Evolutionary conservation across 1,140 invertebrate species (phyloP).

Genomic region (Caenorhabditis remanei): DNA sequence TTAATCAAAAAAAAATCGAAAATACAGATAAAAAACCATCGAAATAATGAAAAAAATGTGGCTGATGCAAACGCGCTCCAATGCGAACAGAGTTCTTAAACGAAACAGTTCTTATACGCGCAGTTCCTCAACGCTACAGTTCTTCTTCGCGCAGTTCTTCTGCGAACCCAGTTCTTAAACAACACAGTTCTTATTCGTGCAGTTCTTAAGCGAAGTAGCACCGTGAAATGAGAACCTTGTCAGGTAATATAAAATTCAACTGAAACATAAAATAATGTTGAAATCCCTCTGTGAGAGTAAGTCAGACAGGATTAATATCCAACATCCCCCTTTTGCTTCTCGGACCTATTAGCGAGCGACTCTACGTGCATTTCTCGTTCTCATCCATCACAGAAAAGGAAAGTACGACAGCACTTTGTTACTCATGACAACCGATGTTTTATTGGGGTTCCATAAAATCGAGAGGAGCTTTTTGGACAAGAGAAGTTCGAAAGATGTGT

Average conservation of each 20-base stretch:
- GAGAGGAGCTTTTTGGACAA: neutral
- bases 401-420: constrained; percentile 7
- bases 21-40: too few species aligned
- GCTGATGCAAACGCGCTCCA: too few species aligned
- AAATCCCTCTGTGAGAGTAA: neutral
- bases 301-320: neutral
- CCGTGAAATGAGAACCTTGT: neutral
- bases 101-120: too few species aligned
- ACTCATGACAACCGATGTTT: neutral
- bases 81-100: too few species aligned
- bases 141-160: too few species aligned
- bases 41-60: too few species aligned
- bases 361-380: neutral
- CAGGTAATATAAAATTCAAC: neutral
- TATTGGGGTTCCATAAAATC: neutral
- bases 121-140: too few species aligned
- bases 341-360: neutral
- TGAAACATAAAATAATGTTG: neutral
- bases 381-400: constrained; percentile 14
- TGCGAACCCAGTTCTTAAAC: too few species aligned
- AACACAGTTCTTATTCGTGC: too few species aligned
- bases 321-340: neutral
- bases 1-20: too few species aligned
- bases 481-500: too few species aligned
- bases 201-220: too few species aligned